A percentile compares a stretch with the other conserved stretches of the same genome.
phyloP scores from a whole-genome alignment of 2,113 vertebrate genomes.

The Ammodytes dubius region DNA sequence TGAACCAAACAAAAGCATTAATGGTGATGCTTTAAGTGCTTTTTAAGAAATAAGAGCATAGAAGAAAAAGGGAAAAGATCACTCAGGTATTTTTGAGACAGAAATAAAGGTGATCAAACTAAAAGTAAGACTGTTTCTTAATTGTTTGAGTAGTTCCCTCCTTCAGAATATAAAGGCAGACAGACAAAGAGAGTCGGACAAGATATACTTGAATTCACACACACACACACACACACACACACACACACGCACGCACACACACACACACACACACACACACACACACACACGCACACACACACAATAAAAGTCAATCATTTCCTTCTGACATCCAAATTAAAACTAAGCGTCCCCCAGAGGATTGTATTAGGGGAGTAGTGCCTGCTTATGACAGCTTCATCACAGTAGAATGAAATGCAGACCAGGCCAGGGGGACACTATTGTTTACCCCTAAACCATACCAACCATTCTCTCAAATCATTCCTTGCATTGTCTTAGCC shows the following conservation, averaged over 20 bases:
- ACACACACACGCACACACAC: constrained; percentile 34
- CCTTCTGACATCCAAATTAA: constrained; percentile 80
- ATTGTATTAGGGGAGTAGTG: constrained; percentile 65
- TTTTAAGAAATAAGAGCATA: constrained; percentile 10
- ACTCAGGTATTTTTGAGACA: not conserved
- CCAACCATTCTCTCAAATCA: constrained; percentile 72
- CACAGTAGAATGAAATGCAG: constrained; percentile 75
- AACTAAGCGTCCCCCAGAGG: constrained; percentile 72
- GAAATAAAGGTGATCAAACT: not conserved
- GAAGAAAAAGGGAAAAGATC: not conserved
- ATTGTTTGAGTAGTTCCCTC: constrained; percentile 1
- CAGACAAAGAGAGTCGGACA: constrained; percentile 15
- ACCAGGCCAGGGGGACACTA: constrained; percentile 72
- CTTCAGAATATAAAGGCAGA: constrained; percentile 25
- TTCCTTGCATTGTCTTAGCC: constrained; percentile 54
- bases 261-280: constrained; percentile 38
- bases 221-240: constrained; percentile 9
- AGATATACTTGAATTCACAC: constrained; percentile 20
- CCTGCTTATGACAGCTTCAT: constrained; percentile 78
- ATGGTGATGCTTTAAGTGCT: not conserved
- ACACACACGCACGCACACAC: constrained; percentile 10
- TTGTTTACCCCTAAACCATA: constrained; percentile 76
- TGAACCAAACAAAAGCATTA: not conserved
- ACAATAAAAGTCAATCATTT: constrained; percentile 77
- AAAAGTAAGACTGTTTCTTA: not conserved